A percentile compares a stretch with the other conserved stretches of the same genome.
phyloP scores from a whole-genome alignment of 37 sponge, comb jelly and placozoan species.

The Geodia barretti region DNA sequence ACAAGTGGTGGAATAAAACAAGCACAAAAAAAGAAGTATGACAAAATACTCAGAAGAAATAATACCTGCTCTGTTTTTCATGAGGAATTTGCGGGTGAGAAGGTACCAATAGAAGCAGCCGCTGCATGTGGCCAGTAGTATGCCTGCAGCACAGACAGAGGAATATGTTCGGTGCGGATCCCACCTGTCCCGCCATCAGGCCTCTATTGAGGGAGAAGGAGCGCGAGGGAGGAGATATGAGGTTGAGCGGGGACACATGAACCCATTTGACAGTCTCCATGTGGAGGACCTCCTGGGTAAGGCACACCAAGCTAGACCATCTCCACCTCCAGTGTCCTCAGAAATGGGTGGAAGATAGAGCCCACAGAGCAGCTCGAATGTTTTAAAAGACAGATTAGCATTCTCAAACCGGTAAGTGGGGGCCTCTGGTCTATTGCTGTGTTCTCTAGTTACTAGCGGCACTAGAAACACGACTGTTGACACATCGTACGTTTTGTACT shows the following conservation, averaged over 20 bases:
- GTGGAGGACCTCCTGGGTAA: slow-evolving; percentile 60
- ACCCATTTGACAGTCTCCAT: slow-evolving; percentile 70
- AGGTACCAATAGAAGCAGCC: neutral
- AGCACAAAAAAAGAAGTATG: neutral
- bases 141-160: slow-evolving; percentile 59
- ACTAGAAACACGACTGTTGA: slow-evolving; percentile 13
- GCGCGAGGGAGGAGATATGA: slow-evolving; percentile 48
- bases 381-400: slow-evolving; percentile 50
- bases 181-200: slow-evolving; percentile 56
- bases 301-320: slow-evolving; percentile 62
- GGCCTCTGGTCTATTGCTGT: slow-evolving; percentile 5
- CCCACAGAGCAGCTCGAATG: slow-evolving; percentile 75
- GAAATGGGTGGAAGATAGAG: slow-evolving; percentile 79
- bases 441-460: no score
- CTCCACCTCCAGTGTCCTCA: slow-evolving; percentile 53
- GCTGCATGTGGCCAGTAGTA: slow-evolving; percentile 34
- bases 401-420: slow-evolving; percentile 37
- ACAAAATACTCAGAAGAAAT: no score
- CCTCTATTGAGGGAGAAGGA: slow-evolving; percentile 58
- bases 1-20: neutral
- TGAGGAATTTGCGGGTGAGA: neutral
- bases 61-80: neutral
- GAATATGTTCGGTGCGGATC: slow-evolving; percentile 62
- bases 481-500: no score
- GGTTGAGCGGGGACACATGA: slow-evolving; percentile 75